A percentile compares a stretch with the other conserved stretches of the same genome.
phyloP scores from a whole-genome alignment of 2,113 vertebrate species.

The Lamprologus sp. region DNA sequence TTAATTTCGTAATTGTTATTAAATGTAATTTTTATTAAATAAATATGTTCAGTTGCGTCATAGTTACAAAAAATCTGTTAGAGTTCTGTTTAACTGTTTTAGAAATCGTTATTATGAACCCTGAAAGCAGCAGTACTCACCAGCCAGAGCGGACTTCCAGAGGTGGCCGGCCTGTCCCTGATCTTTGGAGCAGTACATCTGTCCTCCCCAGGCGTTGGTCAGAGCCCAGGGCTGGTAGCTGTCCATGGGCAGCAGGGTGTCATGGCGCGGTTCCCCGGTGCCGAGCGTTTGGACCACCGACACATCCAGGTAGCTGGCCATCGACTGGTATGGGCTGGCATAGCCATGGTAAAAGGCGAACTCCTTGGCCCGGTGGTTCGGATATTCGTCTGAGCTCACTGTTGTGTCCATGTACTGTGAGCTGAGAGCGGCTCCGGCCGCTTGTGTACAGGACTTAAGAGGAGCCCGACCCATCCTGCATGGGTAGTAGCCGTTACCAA shows the following conservation, averaged over 20 bases:
- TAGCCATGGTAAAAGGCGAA: slow-evolving; percentile 92
- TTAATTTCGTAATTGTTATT: background rate
- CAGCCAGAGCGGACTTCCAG: slow-evolving; percentile 87
- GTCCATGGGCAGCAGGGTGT: slow-evolving; percentile 84
- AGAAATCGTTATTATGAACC: background rate
- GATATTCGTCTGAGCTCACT: slow-evolving; percentile 77
- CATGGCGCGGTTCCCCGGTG: slow-evolving; percentile 79
- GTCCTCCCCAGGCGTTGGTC: slow-evolving; percentile 82
- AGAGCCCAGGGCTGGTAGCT: slow-evolving; percentile 89
- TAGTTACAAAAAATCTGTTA: background rate
- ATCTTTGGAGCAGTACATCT: slow-evolving; percentile 91
- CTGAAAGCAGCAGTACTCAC: slow-evolving; percentile 60
- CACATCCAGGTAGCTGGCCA: slow-evolving; percentile 90
- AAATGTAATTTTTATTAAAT: background rate
- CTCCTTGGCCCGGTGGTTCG: slow-evolving; percentile 82
- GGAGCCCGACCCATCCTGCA: slow-evolving; percentile 83
- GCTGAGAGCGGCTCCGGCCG: slow-evolving; percentile 66
- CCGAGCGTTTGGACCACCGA: slow-evolving; percentile 85
- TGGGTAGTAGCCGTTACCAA: slow-evolving; percentile 86
- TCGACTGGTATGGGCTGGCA: slow-evolving; percentile 81
- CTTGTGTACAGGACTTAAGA: slow-evolving; percentile 81
- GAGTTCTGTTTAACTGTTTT: background rate
- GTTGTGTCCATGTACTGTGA: slow-evolving; percentile 80
- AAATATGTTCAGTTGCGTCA: background rate
- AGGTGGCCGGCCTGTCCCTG: slow-evolving; percentile 82